Percentiles rank a stretch among this genome's conserved stretches.
These are phyloP conservation scores for Notechis scutatus DNA, from an alignment of 2,113 vertebrate species.

Conservation along the genomic window DNA sequence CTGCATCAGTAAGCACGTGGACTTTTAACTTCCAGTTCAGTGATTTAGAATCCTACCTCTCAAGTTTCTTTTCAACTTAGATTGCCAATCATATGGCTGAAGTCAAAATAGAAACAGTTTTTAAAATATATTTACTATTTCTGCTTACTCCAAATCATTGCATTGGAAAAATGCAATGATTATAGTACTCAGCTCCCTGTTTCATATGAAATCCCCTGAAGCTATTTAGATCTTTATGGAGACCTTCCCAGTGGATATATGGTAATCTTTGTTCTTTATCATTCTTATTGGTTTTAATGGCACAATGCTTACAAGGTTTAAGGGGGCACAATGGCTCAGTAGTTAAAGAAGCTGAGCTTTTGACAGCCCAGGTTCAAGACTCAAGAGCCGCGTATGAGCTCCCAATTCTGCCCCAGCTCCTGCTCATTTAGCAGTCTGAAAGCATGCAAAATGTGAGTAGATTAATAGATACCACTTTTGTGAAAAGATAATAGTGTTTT, in stretches of 20 bases:
- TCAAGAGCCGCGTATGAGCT: neutral
- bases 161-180: conserved; percentile 53
- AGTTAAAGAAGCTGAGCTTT: neutral
- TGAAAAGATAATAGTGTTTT: neutral
- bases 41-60: neutral
- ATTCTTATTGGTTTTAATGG: conserved; percentile 58
- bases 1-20: neutral
- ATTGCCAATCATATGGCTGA: conserved; percentile 1
- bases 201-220: conserved; percentile 61
- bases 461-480: neutral
- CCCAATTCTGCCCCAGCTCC: neutral
- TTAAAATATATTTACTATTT: conserved; percentile 48
- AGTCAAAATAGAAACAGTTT: conserved; percentile 37
- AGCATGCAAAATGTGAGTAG: neutral
- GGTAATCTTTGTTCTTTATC: conserved; percentile 60
- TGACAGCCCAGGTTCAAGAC: neutral
- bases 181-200: conserved; percentile 56
- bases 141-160: conserved; percentile 54
- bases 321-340: neutral
- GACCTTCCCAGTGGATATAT: conserved; percentile 49
- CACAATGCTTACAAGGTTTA: conserved; percentile 58
- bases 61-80: neutral
- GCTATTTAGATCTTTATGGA: conserved; percentile 68
- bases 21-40: neutral
- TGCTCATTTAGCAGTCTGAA: neutral